Evolutionary conservation across 2,113 vertebrate genomes (phyloP), one percentile per base, ranked within the genome.

Genomic region (Trogon surrucura): DNA sequence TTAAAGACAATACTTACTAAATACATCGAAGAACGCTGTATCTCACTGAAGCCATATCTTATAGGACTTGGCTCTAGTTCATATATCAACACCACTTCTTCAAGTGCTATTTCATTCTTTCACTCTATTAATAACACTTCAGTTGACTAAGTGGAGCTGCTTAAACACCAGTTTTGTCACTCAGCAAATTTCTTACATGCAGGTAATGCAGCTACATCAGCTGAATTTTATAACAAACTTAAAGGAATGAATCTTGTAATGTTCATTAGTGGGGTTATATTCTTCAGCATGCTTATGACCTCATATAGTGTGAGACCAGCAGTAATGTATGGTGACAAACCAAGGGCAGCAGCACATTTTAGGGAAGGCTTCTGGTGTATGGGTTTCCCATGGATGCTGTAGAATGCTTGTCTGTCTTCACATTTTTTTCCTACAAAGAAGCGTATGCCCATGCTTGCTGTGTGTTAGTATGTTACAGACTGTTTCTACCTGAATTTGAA

Each of bases 401-500:
- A 56, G 45, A 65, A 38, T 60, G 25, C 29, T 87, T 64, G 16
- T 50, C 38, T 64, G 11, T 41, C 22, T 48, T 0, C 0, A 14
- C 5, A n/a, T 4, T 38, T 80, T 11, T 84, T 80, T 50, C 69
- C 36, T 21, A 17, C 38, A 38, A 21, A 72, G 45, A 69, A 67
- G n/a, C 8, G 4, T 19, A 27, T 38, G 5, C 9, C n/a, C 50
- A 21, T 45, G 32, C 0, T 0, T 87, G 25, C 30, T 60, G 6
- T 7, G 13, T 32, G n/a, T 64, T 57, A 32, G 6, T 53, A 10
- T 53, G 8, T 71, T 44, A 38, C 26, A 30, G 44, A 36, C 30
- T 72, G 16, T 4, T 45, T 84, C 62, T 92, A 7, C 22, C 34
- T 58, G 53, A 34, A 12, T 26, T 3, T 51, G 36, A 20, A 17